phyloP scores from a whole-genome alignment of 2,113 vertebrate genomes.

The Speoplatyrhinus poulsoni region DNA sequence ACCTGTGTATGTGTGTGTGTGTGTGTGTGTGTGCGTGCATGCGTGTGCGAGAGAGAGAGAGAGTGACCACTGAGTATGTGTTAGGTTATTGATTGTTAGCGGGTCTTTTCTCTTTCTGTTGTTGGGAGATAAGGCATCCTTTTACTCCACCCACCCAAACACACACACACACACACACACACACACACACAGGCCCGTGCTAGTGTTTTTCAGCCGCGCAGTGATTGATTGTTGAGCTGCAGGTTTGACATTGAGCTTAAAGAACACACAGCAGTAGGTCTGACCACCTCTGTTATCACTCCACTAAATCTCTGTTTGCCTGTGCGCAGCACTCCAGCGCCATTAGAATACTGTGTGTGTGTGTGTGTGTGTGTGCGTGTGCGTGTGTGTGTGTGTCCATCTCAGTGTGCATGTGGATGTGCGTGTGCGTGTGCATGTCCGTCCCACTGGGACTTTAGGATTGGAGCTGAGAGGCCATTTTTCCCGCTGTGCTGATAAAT shows the following conservation, averaged over 20 bases:
- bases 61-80: conserved; percentile 46
- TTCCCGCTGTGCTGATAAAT: conserved; percentile 61
- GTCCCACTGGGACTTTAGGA: conserved; percentile 48
- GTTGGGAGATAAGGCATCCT: conserved; percentile 68
- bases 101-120: conserved; percentile 66
- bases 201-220: conserved; percentile 51
- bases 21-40: neutral
- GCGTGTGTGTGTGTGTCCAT: conserved; percentile 1
- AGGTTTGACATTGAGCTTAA: conserved; percentile 71
- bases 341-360: neutral
- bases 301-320: conserved; percentile 36
- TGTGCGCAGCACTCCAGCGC: conserved; percentile 24
- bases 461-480: conserved; percentile 58
- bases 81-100: conserved; percentile 71
- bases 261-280: conserved; percentile 62
- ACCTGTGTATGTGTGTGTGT: neutral
- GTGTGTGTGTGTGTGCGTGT: conserved; percentile 6
- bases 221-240: conserved; percentile 70
- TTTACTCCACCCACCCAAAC: conserved; percentile 24
- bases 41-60: neutral
- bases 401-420: neutral
- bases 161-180: conserved; percentile 25
- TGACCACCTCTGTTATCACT: conserved; percentile 50
- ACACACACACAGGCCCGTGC: conserved; percentile 26
- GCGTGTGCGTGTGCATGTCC: conserved; percentile 2